Base-by-base conservation (phyloP, 2,888 invertebrate genomes). In the Pyrgus malvae region DNA sequence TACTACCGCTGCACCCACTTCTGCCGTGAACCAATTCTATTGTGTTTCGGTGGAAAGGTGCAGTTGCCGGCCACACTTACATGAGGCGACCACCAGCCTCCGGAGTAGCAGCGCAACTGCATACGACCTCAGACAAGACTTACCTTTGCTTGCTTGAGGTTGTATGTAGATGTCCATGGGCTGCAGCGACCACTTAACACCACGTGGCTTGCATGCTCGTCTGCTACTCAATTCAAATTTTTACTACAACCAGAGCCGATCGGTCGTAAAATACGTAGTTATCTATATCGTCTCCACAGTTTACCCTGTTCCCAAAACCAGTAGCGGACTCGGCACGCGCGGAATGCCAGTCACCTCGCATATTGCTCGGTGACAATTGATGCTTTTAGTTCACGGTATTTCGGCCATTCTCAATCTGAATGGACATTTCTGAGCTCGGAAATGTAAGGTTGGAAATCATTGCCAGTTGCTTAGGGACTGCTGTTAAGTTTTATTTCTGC, bases 301-400 rank as follows among this genome's bases (percentile, higher is more conserved):
- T 38, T 60, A 58, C 49, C 40, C 37, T 58, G 27, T 42, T 48
- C 60, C 25, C 12, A 54, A 37, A 38, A 29, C 37, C 37, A 16
- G 53, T 19, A 25, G 12, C 21, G 37, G 9, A 14, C 5, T 40
- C 37, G 55, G 59, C 35, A 38, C 59, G 63, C 58, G 33, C 48
- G 78, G 84, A 85, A 86, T 86, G 76, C 65, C 68, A 81, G 87
- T 87, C 86, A 86, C 77, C 74, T 72, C 68, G 67, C 73, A 83
- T 86, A 87, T 87, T 86, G 78, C 81, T 69, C 59, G 67, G 71
- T 69, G 78, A 79, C 80, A 78, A 81, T 80, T 80, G 80, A 81
- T 78, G 80, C 75, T 76, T 66, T 51, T 55, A 57, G 53, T 38
- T 29, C 29, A 31, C 46, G 37, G 45, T 44, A 45, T 50, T 40